These are phyloP conservation scores for Anolis sagrei DNA, from an alignment of 2,113 vertebrate genomes.

Conservation along the genomic window DNA sequence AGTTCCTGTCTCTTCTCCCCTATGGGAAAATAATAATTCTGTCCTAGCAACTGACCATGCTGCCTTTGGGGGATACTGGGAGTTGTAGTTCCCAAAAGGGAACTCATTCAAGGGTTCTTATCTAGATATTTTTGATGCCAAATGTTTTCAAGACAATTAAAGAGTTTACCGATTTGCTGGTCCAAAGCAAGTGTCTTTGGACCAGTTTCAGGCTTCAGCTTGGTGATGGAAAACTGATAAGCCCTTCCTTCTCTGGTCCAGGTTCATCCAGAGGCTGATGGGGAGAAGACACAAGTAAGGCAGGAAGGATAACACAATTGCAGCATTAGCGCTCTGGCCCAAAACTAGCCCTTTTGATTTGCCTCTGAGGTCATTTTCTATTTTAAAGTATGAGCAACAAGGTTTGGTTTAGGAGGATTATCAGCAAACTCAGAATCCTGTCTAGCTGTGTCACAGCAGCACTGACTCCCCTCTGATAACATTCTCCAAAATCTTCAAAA, in stretches of 20 bases:
- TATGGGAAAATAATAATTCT: no score
- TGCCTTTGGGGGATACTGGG: no score
- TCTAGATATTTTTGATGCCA: not conserved
- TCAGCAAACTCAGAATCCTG: not conserved
- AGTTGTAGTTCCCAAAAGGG: no score
- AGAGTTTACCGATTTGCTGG: no score
- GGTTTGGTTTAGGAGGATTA: conserved; percentile 38
- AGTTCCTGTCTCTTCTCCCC: no score
- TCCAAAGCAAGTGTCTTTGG: no score
- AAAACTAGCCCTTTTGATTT: conserved; percentile 46
- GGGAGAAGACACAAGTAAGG: conserved; percentile 45
- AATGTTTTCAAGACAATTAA: no score
- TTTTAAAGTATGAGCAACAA: conserved; percentile 64
- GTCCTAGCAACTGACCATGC: no score
- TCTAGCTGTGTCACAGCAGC: not conserved
- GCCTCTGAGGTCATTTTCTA: conserved; percentile 66
- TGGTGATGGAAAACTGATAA: conserved; percentile 56
- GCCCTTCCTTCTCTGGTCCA: not conserved
- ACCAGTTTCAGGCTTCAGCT: conserved; percentile 46
- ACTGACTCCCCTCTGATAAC: not conserved
- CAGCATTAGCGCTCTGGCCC: conserved; percentile 28
- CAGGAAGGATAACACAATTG: conserved; percentile 37
- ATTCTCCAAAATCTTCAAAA: not conserved
- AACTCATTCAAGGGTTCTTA: no score
- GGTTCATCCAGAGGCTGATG: conserved; percentile 47